These are phyloP conservation scores for Mythimna albipuncta DNA, from an alignment of 2,888 invertebrate genomes.

Conservation along the genomic window DNA sequence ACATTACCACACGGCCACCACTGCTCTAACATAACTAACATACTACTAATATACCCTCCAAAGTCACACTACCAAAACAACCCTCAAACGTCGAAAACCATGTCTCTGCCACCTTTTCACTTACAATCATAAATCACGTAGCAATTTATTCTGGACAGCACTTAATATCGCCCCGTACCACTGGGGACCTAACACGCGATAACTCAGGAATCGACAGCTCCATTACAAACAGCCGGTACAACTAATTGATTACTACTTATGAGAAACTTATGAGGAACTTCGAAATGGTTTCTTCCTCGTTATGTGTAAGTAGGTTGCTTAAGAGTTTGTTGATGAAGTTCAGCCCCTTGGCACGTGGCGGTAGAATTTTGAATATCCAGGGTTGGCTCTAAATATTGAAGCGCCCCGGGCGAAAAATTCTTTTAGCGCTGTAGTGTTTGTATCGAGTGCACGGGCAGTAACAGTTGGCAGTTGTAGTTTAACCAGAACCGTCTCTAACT, in stretches of 20 bases:
- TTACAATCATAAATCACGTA: constrained; percentile 31
- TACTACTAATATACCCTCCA: neutral
- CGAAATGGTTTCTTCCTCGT: neutral
- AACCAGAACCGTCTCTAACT: too few relatives aligned
- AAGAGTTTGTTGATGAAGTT: neutral
- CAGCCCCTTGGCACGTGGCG: too few relatives aligned
- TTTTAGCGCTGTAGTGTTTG: too few relatives aligned
- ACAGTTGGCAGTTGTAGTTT: too few relatives aligned
- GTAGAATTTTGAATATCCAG: too few relatives aligned
- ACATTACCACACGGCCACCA: too few relatives aligned
- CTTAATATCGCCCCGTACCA: constrained; percentile 17
- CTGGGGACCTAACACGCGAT: constrained; percentile 24
- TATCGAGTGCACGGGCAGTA: too few relatives aligned
- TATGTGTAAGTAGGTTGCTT: neutral
- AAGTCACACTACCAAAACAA: neutral
- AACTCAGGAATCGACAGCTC: constrained; percentile 45
- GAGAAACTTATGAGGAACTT: constrained; percentile 2
- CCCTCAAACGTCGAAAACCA: neutral
- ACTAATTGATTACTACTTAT: constrained; percentile 31
- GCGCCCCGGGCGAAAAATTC: too few relatives aligned
- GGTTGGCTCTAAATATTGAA: too few relatives aligned
- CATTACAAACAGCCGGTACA: constrained; percentile 25
- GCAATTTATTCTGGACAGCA: constrained; percentile 29
- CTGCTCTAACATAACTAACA: too few relatives aligned
- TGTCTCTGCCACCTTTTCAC: neutral